phyloP scores from a whole-genome alignment of 2,113 vertebrate species.

The Oriolus oriolus region DNA sequence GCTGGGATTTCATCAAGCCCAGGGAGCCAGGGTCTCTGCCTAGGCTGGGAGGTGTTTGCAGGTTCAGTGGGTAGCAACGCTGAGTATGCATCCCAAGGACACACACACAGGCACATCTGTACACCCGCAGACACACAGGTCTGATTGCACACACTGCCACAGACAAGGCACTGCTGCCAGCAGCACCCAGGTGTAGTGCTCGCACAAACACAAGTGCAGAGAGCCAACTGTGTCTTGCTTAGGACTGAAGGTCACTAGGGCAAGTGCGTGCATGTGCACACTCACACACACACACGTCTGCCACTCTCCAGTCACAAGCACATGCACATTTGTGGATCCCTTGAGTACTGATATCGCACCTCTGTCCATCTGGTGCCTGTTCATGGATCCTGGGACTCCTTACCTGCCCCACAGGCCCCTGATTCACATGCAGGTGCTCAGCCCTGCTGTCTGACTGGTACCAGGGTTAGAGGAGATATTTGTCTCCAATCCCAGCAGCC shows the following conservation, averaged over 20 bases:
- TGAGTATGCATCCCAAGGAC: background rate
- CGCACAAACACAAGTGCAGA: background rate
- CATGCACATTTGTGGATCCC: accelerated
- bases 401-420: background rate
- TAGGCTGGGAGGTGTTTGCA: background rate
- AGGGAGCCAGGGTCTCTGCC: background rate
- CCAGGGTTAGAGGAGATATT: background rate
- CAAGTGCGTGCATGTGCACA: accelerated
- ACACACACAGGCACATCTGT: accelerated
- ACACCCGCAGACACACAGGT: background rate
- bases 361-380: accelerated
- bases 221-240: background rate
- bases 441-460: background rate
- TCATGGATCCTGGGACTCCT: background rate
- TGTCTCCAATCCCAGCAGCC: background rate
- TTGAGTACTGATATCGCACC: background rate
- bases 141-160: background rate
- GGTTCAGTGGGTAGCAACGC: background rate
- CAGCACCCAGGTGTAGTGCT: background rate
- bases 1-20: background rate
- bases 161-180: background rate
- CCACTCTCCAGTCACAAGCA: background rate
- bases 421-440: background rate
- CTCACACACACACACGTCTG: background rate
- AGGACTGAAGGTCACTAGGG: too few species aligned